Percentiles rank a stretch among this genome's conserved stretches.
Conservation (phyloP, 2,797 vertebrate genomes). For the Anabacerthia variegaticeps region DNA sequence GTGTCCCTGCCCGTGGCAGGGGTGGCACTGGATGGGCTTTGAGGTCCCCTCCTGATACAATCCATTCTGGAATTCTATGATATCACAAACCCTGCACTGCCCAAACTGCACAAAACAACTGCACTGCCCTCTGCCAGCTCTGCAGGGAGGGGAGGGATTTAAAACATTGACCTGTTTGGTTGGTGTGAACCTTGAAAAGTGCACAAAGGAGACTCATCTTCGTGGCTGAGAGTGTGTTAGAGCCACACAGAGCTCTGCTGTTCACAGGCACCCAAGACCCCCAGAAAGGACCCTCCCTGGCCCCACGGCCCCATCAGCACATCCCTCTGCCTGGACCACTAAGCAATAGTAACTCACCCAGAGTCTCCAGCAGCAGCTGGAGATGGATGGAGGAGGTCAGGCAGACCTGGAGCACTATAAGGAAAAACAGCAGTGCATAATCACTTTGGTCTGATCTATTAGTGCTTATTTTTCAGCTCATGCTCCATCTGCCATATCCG, state of each 20-base stretch:
- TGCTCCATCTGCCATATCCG: neutral
- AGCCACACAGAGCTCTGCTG: neutral
- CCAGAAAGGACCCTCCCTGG: neutral
- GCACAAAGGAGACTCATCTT: neutral
- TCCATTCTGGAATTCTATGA: neutral
- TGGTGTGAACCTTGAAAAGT: neutral
- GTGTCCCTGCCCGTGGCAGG: neutral
- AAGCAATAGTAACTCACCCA: neutral
- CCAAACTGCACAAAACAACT: too few relatives aligned
- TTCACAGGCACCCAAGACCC: neutral
- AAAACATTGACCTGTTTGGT: neutral
- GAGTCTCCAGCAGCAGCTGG: neutral
- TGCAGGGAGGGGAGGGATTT: neutral
- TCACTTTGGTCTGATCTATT: neutral
- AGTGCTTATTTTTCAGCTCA: neutral
- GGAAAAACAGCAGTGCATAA: fast-evolving
- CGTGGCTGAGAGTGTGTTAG: neutral
- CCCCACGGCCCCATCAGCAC: neutral
- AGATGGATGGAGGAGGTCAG: neutral
- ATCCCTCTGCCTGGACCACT: neutral
- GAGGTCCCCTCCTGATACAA: neutral
- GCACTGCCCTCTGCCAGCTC: neutral
- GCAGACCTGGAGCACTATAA: neutral
- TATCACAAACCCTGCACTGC: too few relatives aligned
- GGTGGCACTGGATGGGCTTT: neutral